A percentile compares a stretch with the other conserved stretches of the same genome.
phyloP scores from a whole-genome alignment of 2,888 invertebrate genomes.

The Acrobasis repandana region DNA sequence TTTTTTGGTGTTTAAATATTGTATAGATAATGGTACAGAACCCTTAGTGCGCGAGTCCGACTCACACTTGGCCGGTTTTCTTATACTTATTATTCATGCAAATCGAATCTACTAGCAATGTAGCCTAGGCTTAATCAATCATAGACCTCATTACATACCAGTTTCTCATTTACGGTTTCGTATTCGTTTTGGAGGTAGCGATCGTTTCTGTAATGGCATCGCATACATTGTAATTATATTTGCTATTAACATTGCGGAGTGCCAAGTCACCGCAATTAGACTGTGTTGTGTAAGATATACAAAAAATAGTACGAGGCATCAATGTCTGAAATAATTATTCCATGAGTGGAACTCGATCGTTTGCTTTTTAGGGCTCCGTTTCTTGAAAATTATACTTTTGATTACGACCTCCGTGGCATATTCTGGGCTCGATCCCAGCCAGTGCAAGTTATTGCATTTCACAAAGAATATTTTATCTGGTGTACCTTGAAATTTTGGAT shows the following conservation, averaged over 20 bases:
- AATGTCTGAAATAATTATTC: neutral
- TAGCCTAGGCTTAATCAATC: neutral
- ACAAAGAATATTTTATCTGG: too few relatives aligned
- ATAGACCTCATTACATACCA: conserved; percentile 16
- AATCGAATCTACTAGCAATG: neutral
- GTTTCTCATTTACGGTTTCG: conserved; percentile 7
- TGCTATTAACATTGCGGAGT: conserved; percentile 16
- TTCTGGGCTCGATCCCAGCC: too few relatives aligned
- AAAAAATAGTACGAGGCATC: neutral
- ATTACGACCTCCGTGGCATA: too few relatives aligned
- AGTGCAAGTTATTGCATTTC: too few relatives aligned
- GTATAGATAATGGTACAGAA: too few relatives aligned
- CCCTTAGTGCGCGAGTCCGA: too few relatives aligned
- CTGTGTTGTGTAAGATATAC: conserved; percentile 14
- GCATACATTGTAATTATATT: conserved; percentile 11
- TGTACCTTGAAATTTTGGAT: too few relatives aligned
- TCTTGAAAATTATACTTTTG: neutral
- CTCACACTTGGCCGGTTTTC: too few relatives aligned
- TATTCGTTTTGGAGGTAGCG: conserved; percentile 5
- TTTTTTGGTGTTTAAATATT: too few relatives aligned
- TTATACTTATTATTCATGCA: neutral
- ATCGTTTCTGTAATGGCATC: neutral
- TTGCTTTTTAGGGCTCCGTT: neutral
- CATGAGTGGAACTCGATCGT: neutral
- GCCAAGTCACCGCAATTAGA: conserved; percentile 17